Base-by-base conservation (phyloP, 2,888 invertebrate genomes). In the Seira sanloemensis region DNA sequence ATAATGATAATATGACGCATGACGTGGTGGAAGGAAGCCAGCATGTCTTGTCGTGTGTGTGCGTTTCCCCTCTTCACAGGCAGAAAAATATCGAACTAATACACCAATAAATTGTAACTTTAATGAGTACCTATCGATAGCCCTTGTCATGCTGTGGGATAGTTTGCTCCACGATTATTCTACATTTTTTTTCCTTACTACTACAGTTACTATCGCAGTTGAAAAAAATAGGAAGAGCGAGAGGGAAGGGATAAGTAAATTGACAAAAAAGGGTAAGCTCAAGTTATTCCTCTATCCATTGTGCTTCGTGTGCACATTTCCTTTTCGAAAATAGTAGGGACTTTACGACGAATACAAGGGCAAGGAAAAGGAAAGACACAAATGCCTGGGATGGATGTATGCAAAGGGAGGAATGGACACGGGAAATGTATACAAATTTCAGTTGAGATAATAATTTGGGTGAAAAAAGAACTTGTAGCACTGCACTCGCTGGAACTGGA, bases 121-220 rank as follows among this genome's bases (percentile, higher is more conserved):
- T 58, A 58, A 58, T 58, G 58, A 58, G 58, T 58, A 58, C 58
- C 58, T 58, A 58, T 58, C 58, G 58, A 37, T 37, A 37, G 37
- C 37, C 5, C 58, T 58, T 58, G 58, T n/a, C 58, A 18, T 58
- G 37, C 5, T 7, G 12, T 12, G 12, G 37, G 37, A 37, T 37
- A 37, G 37, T 7, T 37, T 37, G n/a, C n/a, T 37, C 37, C 37
- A 4, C 37, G 37, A 37, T 7, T 37, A 7, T 7, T 12, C 4
- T 37, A 37, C 12, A 37, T 37, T 37, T 37, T 37, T 37, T 37
- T 37, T 12, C 37, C 12, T 37, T 37, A 7, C 12, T 12, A 4
- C 37, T 37, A 37, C 12, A 7, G 4, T 37, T 37, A 37, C 37
- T 37, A 37, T 37, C 37, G 12, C 37, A 37, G 37, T 12, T 37